These are phyloP conservation scores for Eriosoma lanigerum DNA, from an alignment of 1,140 invertebrate genomes.

Conservation along the genomic window DNA sequence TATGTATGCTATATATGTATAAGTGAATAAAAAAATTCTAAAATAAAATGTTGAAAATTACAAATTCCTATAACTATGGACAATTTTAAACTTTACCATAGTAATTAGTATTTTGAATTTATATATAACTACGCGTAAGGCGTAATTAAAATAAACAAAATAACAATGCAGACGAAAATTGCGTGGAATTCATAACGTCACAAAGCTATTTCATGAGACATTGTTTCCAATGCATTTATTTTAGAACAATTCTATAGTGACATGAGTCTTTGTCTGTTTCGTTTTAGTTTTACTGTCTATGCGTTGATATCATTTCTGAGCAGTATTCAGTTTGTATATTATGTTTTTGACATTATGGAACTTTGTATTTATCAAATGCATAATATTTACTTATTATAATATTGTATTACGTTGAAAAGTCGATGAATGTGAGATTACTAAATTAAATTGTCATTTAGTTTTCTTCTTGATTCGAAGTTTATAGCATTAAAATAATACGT, in stretches of 20 bases:
- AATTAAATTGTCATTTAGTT: background rate
- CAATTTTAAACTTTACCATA: background rate
- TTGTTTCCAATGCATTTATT: constrained; percentile 11
- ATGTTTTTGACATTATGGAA: background rate
- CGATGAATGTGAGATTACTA: background rate
- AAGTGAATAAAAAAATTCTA: too few species aligned
- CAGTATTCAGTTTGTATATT: background rate
- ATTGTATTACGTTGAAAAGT: background rate
- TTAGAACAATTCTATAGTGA: background rate
- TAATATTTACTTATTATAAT: background rate
- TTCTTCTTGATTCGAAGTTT: background rate
- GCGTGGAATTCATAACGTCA: background rate
- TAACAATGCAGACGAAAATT: background rate
- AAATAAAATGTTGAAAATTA: too few species aligned
- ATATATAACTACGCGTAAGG: background rate
- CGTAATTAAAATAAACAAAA: constrained; percentile 7
- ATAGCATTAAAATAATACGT: too few species aligned
- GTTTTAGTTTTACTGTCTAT: constrained; percentile 17
- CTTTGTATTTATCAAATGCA: background rate
- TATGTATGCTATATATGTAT: too few species aligned
- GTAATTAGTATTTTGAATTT: constrained; percentile 1
- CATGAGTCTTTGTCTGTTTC: constrained; percentile 27
- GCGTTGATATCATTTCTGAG: background rate
- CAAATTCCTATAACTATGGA: too few species aligned
- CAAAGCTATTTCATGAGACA: constrained; percentile 28